Evolutionary conservation across 2,888 invertebrate genomes (phyloP), one percentile per base, ranked within the genome.

Genomic region (Ichneumon xanthorius): DNA sequence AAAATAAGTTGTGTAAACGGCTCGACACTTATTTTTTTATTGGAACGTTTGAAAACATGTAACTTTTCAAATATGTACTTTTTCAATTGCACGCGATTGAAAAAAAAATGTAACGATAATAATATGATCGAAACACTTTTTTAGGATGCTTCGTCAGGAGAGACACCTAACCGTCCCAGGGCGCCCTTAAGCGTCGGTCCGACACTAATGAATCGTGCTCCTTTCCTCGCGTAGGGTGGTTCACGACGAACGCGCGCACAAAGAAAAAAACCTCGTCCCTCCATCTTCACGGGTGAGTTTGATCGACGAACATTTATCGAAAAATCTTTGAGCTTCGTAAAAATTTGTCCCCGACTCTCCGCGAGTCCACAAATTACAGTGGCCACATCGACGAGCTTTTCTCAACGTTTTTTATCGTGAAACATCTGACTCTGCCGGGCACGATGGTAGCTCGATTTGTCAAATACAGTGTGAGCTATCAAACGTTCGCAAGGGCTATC

Each of bases 321-420:
- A 48, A 16, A 48, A 48, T 48, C 45, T 45, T 45, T 16, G 71
- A 37, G 65, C 68, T 48, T 80, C 65, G 55, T 76, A 70, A 84
- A 84, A 84, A 48, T 76, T 84, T 80, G 84, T 84, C 77, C 11
- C 72, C 77, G 68, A 71, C 77, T 77, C 68, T 45, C 45, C 53
- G 19, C 67, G 77, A 55, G 37, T 73, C 77, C 58, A 76, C 77
- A 84, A 81, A 84, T 81, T 63, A 48, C 65, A 11, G 61, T 14
- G 26, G 11, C 58, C 50, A 48, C 65, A 33, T 16, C 76, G 50
- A 37, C 50, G 63, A 37, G 65, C 4, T 65, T 65, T 65, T 63
- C 33, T 33, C 50, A 7, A 33, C 37, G 33, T 63, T 37, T 19
- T 19, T 76, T 65, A 65, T 65, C 50, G 65, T 76, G 30, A 53